Evolutionary conservation across 92 coral and sea anemone genomes (phyloP), one percentile per base, ranked within the genome.

Genomic region (Epizoanthus illoricatus): DNA sequence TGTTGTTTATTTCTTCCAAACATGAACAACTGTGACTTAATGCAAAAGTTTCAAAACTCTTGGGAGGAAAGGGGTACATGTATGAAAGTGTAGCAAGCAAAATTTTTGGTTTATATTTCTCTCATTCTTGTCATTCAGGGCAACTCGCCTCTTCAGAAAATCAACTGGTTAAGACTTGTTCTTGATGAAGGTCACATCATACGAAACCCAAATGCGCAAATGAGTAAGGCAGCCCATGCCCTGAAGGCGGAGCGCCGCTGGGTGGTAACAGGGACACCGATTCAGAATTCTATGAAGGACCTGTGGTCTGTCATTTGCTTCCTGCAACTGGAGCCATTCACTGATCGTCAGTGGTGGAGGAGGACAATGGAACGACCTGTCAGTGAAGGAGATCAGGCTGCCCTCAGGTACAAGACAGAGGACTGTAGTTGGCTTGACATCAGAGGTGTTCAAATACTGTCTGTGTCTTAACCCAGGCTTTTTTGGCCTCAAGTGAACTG

Each of bases 261-360:
- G 97, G 86, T 92, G 7, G 91, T 92, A 16, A 92, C 97, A 20
- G 97, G 97, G 5, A 92, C 97, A 8, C 97, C 97, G 0, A 90
- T 92, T 10, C 97, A 92, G 69, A 92, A 92, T 81, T 92, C 97
- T 65, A 82, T 92, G 93, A 92, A 92, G 81, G 97, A 92, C 68
- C 58, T 92, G 79, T 92, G 92, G 93, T 90, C 97, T 7, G 85
- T 92, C 47, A 90, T 92, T 65, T 87, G 91, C 76, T 92, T 90
- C 81, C 65, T 92, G 15, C 86, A 88, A 59, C 88, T 92, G 79
- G 97, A 92, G 69, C 97, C 97, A 0, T 92, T 92, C 80, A 84
- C 90, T 52, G 93, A 92, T 80, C 91, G 90, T 4, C 97, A 92
- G 97, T 92, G 97, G 97, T 92, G 97, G 97, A 84, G 92, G 24